Evolutionary conservation across 1,140 invertebrate genomes (phyloP).

Genomic region (Lordiphosa clarofinis): DNA sequence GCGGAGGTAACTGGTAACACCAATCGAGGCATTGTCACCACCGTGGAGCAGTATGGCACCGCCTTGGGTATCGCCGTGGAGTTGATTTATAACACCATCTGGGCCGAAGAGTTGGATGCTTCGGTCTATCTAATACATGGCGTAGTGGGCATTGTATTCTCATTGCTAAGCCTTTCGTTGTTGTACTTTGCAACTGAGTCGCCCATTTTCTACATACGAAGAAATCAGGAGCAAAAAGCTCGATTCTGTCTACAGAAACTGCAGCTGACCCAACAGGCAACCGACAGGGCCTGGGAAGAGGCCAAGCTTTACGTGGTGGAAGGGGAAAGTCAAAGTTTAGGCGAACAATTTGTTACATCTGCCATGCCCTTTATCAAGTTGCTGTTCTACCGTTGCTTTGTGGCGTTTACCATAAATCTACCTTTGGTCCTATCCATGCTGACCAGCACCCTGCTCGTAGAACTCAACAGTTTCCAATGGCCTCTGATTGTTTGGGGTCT

Average conservation of each 20-base stretch:
- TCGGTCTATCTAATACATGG: conserved; percentile 41
- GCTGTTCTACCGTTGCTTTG: conserved; percentile 47
- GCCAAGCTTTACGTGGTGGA: conserved; percentile 43
- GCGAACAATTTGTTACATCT: conserved; percentile 29
- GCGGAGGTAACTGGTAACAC: conserved; percentile 35
- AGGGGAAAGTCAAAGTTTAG: conserved; percentile 16
- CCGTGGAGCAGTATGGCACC: conserved; percentile 45
- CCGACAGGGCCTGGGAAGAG: conserved; percentile 20
- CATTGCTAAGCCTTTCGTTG: not conserved
- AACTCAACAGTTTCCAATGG: conserved; percentile 28
- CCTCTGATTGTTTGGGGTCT: conserved; percentile 34
- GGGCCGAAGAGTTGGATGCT: conserved; percentile 24
- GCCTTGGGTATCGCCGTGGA: conserved; percentile 55
- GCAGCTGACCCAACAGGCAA: not conserved
- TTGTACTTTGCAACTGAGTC: conserved; percentile 31
- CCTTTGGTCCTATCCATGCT: conserved; percentile 47
- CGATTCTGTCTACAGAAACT: conserved; percentile 26
- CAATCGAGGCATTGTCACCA: conserved; percentile 29
- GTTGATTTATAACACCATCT: conserved; percentile 47
- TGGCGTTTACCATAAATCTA: conserved; percentile 58
- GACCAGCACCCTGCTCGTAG: conserved; percentile 12
- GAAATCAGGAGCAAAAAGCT: conserved; percentile 34
- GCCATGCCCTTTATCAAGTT: conserved; percentile 47
- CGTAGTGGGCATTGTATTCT: conserved; percentile 35
- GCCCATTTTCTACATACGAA: conserved; percentile 40